Conservation (phyloP, 2,113 vertebrate species). For the Rhinolophus ferrumequinum region DNA sequence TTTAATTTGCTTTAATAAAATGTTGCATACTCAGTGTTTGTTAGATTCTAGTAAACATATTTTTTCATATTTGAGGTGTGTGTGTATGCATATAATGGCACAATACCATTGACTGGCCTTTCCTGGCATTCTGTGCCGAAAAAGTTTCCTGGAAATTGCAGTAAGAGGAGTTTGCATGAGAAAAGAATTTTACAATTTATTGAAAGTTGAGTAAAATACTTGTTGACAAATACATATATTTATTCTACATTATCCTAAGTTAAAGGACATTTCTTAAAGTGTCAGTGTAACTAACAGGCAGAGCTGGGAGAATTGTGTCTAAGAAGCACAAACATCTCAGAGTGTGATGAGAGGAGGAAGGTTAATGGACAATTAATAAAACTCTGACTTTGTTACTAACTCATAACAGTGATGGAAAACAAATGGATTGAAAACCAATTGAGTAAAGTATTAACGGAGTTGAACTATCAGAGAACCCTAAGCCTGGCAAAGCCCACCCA, state of each 20-base stretch:
- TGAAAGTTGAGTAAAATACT: background rate
- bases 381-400: background rate
- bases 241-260: background rate
- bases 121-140: background rate
- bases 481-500: background rate
- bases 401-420: background rate
- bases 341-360: background rate
- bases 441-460: background rate
- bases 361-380: background rate
- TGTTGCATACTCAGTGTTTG: background rate
- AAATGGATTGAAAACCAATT: background rate
- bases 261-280: background rate
- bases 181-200: background rate
- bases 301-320: background rate
- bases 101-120: background rate
- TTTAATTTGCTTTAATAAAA: background rate
- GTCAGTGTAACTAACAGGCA: background rate
- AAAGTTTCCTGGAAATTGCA: background rate
- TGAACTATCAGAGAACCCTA: background rate
- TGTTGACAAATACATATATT: background rate
- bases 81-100: background rate
- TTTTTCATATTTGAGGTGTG: background rate
- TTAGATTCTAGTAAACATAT: background rate
- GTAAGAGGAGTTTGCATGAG: background rate
- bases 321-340: background rate